Conservation (phyloP, 2,113 vertebrate genomes). For the Microtus montanus region DNA sequence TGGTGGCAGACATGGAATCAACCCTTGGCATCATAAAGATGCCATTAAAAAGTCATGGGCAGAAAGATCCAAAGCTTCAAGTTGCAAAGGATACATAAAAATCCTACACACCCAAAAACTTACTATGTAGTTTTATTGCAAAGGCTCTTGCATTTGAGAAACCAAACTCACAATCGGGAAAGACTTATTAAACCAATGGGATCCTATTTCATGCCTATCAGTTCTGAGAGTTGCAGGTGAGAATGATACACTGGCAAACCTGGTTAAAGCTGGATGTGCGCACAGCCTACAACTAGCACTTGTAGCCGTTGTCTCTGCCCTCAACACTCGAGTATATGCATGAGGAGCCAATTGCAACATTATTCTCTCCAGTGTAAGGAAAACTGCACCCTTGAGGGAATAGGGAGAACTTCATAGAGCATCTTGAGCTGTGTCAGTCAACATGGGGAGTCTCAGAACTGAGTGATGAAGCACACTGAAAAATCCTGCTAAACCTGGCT, state of each 20-base stretch:
- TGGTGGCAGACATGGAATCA: neutral
- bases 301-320: neutral
- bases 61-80: neutral
- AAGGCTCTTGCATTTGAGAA: neutral
- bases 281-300: neutral
- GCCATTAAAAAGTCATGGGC: neutral
- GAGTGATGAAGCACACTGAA: neutral
- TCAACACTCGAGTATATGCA: too few relatives aligned
- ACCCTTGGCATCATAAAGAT: neutral
- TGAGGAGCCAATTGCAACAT: neutral
- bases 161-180: neutral
- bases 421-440: neutral
- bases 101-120: neutral
- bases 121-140: neutral
- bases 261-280: neutral
- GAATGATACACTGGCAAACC: neutral
- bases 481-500: neutral
- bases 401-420: neutral
- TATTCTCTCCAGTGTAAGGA: neutral
- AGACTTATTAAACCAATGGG: neutral
- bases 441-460: neutral
- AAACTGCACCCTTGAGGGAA: neutral
- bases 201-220: neutral
- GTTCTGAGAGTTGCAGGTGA: neutral
- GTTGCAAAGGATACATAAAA: neutral